phyloP scores from a whole-genome alignment of 2,113 vertebrate genomes.

The Sinocyclocheilus grahami region DNA sequence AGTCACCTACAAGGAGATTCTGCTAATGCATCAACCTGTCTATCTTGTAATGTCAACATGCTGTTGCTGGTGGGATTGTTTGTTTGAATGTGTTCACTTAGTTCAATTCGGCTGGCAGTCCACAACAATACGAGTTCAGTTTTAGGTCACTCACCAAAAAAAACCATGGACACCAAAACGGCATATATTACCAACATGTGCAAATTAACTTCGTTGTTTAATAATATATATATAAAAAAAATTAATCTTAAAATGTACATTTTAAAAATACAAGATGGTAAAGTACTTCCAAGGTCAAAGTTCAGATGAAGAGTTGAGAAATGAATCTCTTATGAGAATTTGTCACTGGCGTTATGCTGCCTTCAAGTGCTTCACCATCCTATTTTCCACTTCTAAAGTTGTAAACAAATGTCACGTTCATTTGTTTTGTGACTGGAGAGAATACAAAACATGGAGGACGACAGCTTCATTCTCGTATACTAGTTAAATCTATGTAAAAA shows the following conservation, averaged over 20 bases:
- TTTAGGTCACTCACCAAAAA: not conserved
- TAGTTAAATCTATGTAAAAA: not conserved
- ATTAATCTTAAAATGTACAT: not conserved
- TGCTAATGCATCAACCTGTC: slow-evolving; percentile 70
- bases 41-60: slow-evolving; percentile 66
- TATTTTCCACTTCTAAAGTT: not conserved
- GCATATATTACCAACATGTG: not conserved
- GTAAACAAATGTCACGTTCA: not conserved
- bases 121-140: not conserved
- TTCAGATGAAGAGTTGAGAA: not conserved
- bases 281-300: not conserved
- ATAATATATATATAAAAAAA: too few species aligned
- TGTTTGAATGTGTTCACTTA: not conserved
- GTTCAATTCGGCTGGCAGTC: not conserved
- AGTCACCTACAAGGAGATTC: slow-evolving; percentile 70
- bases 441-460: not conserved
- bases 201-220: not conserved
- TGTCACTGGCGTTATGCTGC: not conserved
- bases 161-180: too few species aligned
- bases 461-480: not conserved
- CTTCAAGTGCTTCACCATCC: not conserved
- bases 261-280: not conserved
- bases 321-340: not conserved
- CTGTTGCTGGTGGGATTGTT: slow-evolving; percentile 59
- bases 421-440: not conserved